Conservation (phyloP, 1,140 invertebrate species). For the Linepithema humile region DNA sequence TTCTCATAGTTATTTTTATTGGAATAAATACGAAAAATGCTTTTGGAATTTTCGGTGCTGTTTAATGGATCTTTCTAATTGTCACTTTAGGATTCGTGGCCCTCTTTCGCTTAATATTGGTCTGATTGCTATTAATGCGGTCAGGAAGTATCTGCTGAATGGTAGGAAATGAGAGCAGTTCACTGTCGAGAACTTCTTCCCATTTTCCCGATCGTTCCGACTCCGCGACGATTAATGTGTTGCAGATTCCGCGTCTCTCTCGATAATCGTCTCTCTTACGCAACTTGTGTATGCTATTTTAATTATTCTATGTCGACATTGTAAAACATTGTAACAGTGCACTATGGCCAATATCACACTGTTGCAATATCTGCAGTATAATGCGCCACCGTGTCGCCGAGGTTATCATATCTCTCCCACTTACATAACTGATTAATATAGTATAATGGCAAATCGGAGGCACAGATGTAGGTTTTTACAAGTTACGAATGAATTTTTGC, state of each 20-base stretch:
- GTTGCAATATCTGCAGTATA: constrained; percentile 62
- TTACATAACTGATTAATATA: constrained; percentile 63
- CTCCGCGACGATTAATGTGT: background rate
- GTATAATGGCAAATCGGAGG: constrained; percentile 45
- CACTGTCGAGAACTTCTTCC: constrained; percentile 27
- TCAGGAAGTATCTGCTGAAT: constrained; percentile 37
- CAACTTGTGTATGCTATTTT: constrained; percentile 53
- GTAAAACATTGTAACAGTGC: constrained; percentile 25
- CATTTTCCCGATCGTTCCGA: constrained; percentile 26
- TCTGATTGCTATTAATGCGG: constrained; percentile 16
- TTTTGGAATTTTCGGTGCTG: background rate
- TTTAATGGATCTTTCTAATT: background rate
- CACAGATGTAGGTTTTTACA: constrained; percentile 34
- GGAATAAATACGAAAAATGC: background rate
- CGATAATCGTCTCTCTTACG: constrained; percentile 31
- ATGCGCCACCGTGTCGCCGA: constrained; percentile 59
- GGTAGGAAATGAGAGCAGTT: constrained; percentile 45
- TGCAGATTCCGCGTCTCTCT: background rate
- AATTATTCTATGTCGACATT: constrained; percentile 63
- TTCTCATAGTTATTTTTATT: background rate
- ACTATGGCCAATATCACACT: constrained; percentile 36
- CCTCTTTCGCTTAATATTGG: background rate
- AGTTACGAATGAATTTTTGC: constrained; percentile 25
- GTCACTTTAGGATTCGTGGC: background rate
- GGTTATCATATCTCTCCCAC: constrained; percentile 39